Base-by-base conservation (phyloP, 1,140 invertebrate genomes). In the Ceratosolen solmsi region DNA sequence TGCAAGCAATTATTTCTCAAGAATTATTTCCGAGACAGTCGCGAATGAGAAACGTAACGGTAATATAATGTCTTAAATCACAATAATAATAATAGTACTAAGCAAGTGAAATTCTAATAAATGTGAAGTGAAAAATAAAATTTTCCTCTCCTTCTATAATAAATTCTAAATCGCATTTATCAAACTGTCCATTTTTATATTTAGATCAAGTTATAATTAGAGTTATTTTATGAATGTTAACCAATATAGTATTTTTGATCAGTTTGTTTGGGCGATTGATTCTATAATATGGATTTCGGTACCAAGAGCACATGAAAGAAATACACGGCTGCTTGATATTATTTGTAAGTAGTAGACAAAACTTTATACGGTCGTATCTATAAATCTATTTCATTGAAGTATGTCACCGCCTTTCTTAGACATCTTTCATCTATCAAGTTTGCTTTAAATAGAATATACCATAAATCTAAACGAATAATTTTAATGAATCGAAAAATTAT, bases 361-460 rank as follows among this genome's bases (percentile, higher is more conserved):
- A 60, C 25, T 65, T 65, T 33, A 20, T 36, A 65, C 15, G 30
- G 13, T 20, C 60, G 11, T 65, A 65, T 36, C 30, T 1, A 65
- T 36, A 65, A 65, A 65, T 65, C 60, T 65, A 63, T 36, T 36
- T 65, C 1, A 36, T 36, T n/a, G 30, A 65, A 65, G 60, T 65
- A 9, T 65, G 30, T 36, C 60, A 36, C 60, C 36, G 20, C 30
- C 9, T 65, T 65, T 65, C 60, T 36, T 58, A 27, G 56, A 58
- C 56, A 3, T 58, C n/a, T 27, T 65, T 36, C 33, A 8, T 20
- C 30, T 2, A 20, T 36, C 36, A 65, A 22, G 1, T 36, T n/a
- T 13, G 4, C 9, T 33, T 17, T n/a, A 65, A 33, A 36, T 22
- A 30, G 13, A 65, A 33, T 36, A 13, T 33, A 15, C 8, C 30